Conservation (phyloP, 2,797 vertebrate genomes). For the Halcyon smyrnensis region DNA sequence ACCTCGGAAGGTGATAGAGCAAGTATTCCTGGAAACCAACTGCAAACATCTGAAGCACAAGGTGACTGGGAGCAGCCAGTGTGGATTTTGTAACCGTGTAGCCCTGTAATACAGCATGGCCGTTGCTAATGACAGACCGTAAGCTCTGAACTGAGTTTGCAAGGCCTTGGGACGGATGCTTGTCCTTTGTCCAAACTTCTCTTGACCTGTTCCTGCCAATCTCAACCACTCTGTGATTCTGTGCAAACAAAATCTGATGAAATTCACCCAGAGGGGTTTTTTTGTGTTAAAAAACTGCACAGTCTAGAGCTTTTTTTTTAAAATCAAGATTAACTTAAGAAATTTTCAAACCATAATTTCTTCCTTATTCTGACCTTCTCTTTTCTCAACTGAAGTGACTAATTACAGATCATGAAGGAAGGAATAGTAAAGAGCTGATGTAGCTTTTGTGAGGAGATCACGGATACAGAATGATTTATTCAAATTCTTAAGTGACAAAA, state of each 20-base stretch:
- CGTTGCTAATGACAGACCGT: not conserved
- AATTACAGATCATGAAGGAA: not conserved
- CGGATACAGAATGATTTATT: not conserved
- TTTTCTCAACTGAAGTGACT: not conserved
- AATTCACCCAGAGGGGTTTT: not conserved
- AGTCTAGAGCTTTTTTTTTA: not conserved
- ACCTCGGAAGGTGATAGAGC: not conserved
- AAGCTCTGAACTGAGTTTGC: not conserved
- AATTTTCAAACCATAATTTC: not conserved
- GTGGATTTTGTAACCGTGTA: not conserved
- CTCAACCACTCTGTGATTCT: too few relatives aligned
- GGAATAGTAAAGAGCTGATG: not conserved
- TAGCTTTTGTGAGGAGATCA: not conserved
- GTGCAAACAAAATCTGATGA: not conserved
- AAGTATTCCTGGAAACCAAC: not conserved
- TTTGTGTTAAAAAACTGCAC: not conserved
- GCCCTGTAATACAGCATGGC: not conserved
- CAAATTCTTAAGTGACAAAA: not conserved
- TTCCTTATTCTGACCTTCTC: not conserved
- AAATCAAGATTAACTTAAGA: not conserved
- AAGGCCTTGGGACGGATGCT: not conserved
- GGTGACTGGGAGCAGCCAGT: not conserved
- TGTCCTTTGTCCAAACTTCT: not conserved
- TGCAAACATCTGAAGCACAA: not conserved
- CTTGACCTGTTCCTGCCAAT: not conserved